Percentiles rank a stretch among this genome's conserved stretches.
Conservation (phyloP, 2,797 vertebrate genomes). For the Gymnothorax javanicus region DNA sequence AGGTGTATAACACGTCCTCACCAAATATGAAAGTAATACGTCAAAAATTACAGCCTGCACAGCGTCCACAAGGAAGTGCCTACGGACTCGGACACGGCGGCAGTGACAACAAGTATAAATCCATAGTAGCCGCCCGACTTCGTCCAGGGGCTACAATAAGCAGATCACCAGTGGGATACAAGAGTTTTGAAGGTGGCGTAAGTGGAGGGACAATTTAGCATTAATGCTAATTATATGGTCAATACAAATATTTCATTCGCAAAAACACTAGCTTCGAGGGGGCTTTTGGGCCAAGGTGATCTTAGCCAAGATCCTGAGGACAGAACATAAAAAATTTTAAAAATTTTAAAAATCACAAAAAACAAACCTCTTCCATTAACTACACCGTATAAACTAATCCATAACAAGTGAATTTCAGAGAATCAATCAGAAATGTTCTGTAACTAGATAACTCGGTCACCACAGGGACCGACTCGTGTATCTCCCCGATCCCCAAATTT, state of each 20-base stretch:
- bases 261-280: background rate
- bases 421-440: background rate
- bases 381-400: background rate
- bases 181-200: background rate
- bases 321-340: background rate
- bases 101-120: too few species aligned
- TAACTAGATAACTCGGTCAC: constrained; percentile 43
- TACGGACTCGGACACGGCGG: too few species aligned
- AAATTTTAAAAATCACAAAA: background rate
- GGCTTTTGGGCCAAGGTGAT: background rate
- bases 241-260: background rate
- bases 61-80: too few species aligned
- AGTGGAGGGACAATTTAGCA: background rate
- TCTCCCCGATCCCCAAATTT: too few species aligned
- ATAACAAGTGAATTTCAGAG: background rate
- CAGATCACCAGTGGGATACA: background rate
- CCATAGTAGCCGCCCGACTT: too few species aligned
- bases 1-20: too few species aligned
- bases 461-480: too few species aligned
- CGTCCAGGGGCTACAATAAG: too few species aligned
- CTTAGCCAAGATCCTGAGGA: background rate
- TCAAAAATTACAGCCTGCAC: too few species aligned
- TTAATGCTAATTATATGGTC: background rate
- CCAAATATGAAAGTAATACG: too few species aligned
- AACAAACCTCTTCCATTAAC: background rate